Percentiles rank a stretch among this genome's conserved stretches.
Conservation (phyloP, 2,113 vertebrate species). For the Actenoides hombroni region DNA sequence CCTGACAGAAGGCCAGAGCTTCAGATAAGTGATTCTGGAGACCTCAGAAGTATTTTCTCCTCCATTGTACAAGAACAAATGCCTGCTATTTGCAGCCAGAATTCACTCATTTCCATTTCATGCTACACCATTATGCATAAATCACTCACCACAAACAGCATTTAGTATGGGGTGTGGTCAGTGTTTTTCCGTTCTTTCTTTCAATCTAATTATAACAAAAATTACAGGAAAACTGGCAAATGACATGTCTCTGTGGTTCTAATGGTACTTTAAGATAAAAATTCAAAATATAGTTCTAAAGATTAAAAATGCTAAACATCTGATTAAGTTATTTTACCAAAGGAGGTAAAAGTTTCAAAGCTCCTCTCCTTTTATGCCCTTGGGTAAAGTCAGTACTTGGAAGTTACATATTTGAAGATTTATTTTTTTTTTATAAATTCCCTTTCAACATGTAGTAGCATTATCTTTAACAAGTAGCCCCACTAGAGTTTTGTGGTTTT, state of each 20-base stretch:
- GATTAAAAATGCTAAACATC: neutral
- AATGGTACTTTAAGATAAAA: neutral
- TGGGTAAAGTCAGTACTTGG: neutral
- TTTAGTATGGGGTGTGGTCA: rapidly evolving
- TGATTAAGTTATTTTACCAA: neutral
- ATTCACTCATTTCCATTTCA: neutral
- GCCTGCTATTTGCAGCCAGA: neutral
- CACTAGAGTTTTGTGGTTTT: neutral
- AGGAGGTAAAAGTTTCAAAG: neutral
- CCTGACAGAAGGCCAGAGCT: neutral
- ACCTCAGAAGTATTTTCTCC: neutral
- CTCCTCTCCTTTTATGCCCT: neutral
- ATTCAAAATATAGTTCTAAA: neutral
- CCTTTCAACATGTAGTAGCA: neutral
- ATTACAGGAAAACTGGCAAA: neutral
- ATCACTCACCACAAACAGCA: neutral
- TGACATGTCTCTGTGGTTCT: neutral
- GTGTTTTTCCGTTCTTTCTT: neutral
- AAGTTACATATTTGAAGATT: neutral
- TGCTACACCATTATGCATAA: neutral
- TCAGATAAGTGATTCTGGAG: neutral
- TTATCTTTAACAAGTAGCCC: neutral
- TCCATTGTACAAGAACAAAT: neutral
- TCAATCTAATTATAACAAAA: neutral
- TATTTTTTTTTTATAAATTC: neutral